Evolutionary conservation across 2,797 vertebrate species (phyloP).

Genomic region (Rhinella marina): DNA sequence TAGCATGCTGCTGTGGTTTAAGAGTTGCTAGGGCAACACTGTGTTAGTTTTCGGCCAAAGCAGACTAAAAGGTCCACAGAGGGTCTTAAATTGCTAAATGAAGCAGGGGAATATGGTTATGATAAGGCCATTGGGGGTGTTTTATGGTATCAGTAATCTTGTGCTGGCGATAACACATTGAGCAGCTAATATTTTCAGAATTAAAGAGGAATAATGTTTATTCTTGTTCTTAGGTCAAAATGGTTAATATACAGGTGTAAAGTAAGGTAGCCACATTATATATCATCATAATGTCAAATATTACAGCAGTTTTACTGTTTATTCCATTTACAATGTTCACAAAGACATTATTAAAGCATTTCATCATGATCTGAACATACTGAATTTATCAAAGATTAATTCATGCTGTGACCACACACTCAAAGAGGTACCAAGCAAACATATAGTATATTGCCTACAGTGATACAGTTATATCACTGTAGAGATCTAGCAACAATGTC

Average conservation of each 20-base stretch:
- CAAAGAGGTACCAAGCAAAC: not conserved
- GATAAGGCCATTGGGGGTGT: slow-evolving; percentile 34
- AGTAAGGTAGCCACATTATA: not conserved
- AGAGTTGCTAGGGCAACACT: slow-evolving; percentile 47
- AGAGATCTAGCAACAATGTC: not conserved
- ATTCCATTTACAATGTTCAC: not conserved
- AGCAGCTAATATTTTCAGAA: slow-evolving; percentile 37
- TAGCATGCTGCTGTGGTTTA: slow-evolving; percentile 50
- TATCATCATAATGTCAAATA: not conserved
- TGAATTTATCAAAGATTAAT: not conserved
- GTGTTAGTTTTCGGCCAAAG: slow-evolving; percentile 37
- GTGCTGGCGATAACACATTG: slow-evolving; percentile 32
- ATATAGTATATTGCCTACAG: not conserved
- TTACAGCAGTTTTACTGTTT: not conserved
- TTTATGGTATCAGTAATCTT: slow-evolving; percentile 32
- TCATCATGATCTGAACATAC: not conserved
- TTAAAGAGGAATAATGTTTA: slow-evolving; percentile 14
- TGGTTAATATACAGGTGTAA: not conserved
- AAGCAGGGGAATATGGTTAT: slow-evolving; percentile 52
- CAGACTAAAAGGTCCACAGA: slow-evolving; percentile 53
- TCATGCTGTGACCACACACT: not conserved
- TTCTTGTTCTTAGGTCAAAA: not conserved
- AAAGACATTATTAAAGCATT: not conserved
- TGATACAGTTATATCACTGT: not conserved
- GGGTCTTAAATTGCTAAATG: slow-evolving; percentile 50